phyloP scores from a whole-genome alignment of 2,797 vertebrate genomes.

The Agapornis canus region DNA sequence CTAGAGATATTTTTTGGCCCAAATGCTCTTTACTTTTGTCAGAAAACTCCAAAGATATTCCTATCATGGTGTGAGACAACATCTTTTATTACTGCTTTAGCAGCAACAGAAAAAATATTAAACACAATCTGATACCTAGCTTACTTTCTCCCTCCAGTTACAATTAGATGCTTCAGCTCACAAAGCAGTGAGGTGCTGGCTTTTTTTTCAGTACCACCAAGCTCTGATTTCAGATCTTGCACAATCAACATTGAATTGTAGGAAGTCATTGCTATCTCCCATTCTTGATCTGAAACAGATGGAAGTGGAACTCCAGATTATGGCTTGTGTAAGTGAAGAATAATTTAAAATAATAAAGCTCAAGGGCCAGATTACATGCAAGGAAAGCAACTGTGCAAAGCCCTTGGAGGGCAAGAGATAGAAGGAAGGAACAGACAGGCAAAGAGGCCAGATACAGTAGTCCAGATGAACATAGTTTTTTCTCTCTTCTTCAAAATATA shows the following conservation, averaged over 20 bases:
- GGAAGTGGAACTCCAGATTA: conserved; percentile 47
- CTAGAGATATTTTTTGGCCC: background rate
- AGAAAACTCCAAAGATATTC: background rate
- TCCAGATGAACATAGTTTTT: background rate
- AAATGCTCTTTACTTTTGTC: background rate
- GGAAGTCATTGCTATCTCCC: conserved; percentile 17
- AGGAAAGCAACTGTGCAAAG: background rate
- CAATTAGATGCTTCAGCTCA: background rate
- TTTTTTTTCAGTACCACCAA: background rate
- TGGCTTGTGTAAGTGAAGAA: conserved; percentile 1
- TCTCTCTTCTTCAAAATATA: background rate
- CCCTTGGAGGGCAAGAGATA: background rate
- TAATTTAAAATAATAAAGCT: conserved; percentile 52
- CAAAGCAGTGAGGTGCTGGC: background rate
- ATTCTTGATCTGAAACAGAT: conserved; percentile 37
- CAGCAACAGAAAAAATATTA: background rate
- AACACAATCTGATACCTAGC: background rate
- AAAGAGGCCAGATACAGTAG: conserved; percentile 1
- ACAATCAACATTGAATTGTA: background rate
- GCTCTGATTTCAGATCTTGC: background rate
- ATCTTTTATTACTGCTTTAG: background rate
- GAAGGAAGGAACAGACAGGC: background rate
- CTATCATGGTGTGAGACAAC: background rate
- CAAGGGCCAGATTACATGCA: conserved; percentile 29
- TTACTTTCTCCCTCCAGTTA: background rate